Conservation (phyloP, 1,140 invertebrate genomes). For the Papilio glaucus region DNA sequence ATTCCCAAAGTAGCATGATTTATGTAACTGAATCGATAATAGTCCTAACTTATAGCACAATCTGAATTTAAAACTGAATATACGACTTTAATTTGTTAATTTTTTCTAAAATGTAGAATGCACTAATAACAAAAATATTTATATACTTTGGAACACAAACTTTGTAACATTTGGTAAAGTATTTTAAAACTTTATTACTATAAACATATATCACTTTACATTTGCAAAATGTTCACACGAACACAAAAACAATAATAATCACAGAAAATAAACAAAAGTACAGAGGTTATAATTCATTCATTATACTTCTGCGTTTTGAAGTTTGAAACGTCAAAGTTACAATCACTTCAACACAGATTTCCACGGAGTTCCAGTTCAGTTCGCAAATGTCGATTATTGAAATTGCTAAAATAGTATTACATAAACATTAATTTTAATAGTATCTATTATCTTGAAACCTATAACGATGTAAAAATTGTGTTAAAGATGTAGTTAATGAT, state of each 20-base stretch:
- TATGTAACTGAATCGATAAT: background rate
- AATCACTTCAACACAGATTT: too few relatives aligned
- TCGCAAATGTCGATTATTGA: too few relatives aligned
- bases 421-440: too few relatives aligned
- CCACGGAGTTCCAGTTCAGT: too few relatives aligned
- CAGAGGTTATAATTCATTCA: slow-evolving; percentile 4
- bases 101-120: background rate
- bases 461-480: too few relatives aligned
- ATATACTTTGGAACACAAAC: background rate
- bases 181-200: background rate
- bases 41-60: background rate
- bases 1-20: background rate
- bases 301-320: slow-evolving; percentile 34
- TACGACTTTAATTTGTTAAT: background rate
- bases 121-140: background rate
- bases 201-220: background rate
- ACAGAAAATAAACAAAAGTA: slow-evolving; percentile 35
- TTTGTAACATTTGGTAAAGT: background rate
- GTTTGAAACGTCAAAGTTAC: slow-evolving; percentile 31
- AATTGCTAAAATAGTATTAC: too few relatives aligned
- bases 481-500: too few relatives aligned
- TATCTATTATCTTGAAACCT: too few relatives aligned
- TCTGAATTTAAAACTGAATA: background rate
- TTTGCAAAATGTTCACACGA: background rate
- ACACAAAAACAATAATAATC: slow-evolving; percentile 12